Evolutionary conservation across 2,888 invertebrate species (phyloP).

Genomic region (Cheilosia variabilis): DNA sequence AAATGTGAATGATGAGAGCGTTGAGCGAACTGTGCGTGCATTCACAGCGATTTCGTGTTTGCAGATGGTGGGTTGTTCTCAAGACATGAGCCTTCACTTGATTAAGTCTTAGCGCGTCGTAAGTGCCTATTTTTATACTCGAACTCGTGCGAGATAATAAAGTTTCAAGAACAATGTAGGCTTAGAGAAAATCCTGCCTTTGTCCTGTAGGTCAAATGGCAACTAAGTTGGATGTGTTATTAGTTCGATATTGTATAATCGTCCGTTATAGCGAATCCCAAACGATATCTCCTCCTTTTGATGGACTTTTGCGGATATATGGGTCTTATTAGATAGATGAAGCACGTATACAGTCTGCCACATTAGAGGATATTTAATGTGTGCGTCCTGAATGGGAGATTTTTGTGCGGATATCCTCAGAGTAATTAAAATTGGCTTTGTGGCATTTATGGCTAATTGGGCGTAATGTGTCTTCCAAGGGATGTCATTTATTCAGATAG

Average conservation of each 20-base stretch:
- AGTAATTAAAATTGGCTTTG: conserved; percentile 58
- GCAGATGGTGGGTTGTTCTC: conserved; percentile 22
- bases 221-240: conserved; percentile 17
- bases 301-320: conserved; percentile 28
- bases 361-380: conserved; percentile 35
- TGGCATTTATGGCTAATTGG: conserved; percentile 44
- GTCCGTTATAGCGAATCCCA: conserved; percentile 33
- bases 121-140: conserved; percentile 11
- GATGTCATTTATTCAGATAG: no score
- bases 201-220: conserved; percentile 41
- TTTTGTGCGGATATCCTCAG: conserved; percentile 32
- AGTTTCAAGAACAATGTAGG: background rate
- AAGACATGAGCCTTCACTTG: conserved; percentile 27
- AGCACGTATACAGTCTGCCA: conserved; percentile 11
- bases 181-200: conserved; percentile 19
- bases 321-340: background rate
- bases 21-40: conserved; percentile 7
- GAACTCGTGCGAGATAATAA: background rate
- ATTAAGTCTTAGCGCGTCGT: conserved; percentile 61
- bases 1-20: background rate
- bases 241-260: conserved; percentile 36
- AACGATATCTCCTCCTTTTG: conserved; percentile 40
- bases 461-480: background rate
- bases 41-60: conserved; percentile 45
- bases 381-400: background rate